Base-by-base conservation (phyloP, 2,888 invertebrate species). In the Leptinotarsa rubiginosa region DNA sequence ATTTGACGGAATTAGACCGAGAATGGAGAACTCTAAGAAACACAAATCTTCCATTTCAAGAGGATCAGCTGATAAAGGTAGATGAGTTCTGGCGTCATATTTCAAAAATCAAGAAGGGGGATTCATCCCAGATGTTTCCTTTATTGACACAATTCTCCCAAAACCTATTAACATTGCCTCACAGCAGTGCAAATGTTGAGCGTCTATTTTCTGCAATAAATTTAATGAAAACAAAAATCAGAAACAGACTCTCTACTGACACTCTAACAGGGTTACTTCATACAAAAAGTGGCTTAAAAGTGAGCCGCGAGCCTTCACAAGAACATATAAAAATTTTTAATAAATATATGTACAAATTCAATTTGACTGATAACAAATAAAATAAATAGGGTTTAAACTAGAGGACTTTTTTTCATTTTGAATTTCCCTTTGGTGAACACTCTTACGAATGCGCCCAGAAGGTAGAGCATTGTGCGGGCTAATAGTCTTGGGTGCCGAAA, bases 51-150 rank as follows among this genome's bases (percentile, higher is more conserved):
- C 65, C 65, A 65, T 65, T 65, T 65, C 41, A 65, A 31, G 65
- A 65, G 41, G 65, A 65, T 22, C 65, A 65, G 31, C 20, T 65
- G n/a, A 65, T 65, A 25, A 65, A 65, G 31, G 25, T 18, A 65
- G 41, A 65, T 22, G 65, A 65, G 65, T 65, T 65, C 16, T 65
- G 65, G 65, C 31, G 65, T 65, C 65, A 65, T 65, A 31, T 65
- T 65, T 50, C 50, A 50, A 50, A 50, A 50, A 15, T 50, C 15
- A 50, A 15, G n/a, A 50, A 50, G n/a, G 50, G 15, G 1, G 50
- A 50, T 50, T 50, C 16, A n/a, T 65, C 65, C 31, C 41, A 65
- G 41, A 65, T 65, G 65, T 65, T 65, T 65, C 65, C 65, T 47
- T 65, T 18, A 65, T 41, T 65, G 20, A n/a, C 65, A 16, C 65